Evolutionary conservation across 2,888 invertebrate genomes (phyloP), one percentile per base, ranked within the genome.

Genomic region (Oscheius myriophilus): DNA sequence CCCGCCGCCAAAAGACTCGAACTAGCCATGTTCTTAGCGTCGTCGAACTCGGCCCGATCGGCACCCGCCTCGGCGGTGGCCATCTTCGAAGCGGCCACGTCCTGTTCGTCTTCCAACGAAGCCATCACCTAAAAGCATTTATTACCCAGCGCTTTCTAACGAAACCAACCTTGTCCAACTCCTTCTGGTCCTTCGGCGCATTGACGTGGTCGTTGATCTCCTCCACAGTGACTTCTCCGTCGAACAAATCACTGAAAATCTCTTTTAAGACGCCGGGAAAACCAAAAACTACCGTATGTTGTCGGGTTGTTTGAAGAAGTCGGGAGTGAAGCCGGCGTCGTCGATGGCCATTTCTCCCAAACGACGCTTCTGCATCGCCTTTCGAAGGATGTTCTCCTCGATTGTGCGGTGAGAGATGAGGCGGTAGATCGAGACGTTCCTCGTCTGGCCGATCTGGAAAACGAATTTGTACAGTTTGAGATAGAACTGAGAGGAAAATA

Each of bases 371-470:
- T 98, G 96, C 88, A 94, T 94, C 3, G 98, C 98, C 88, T 98
- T 99, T 89, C 95, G 96, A 85, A 98, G 89, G 84, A 98, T 99
- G 89, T 99, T 99, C 89, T 99, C 98, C 90, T 98, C 98, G 52
- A 98, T 93, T 12, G 98, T 97, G 89, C 92, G 93, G 87, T 96
- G 94, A 87, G 96, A 95, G 70, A 99, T 93, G 82, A 99, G 90
- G 73, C 97, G 90, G 89, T 95, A 97, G 86, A 98, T 96, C 89
- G 96, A 95, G 75, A 99, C 98, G 90, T 98, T 96, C 82, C 96
- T 90, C 21, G 97, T 98, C 90, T 99, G 98, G 0, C 98, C 98
- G 87, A 99, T 98, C 84, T 98, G 91, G 71, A 75, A 72, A 57
- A 45, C 3, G 23, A 21, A 49, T 23, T 51, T 14, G 25, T 26